Conservation (phyloP, 2,888 invertebrate genomes). For the Lacanobia wlatinum region DNA sequence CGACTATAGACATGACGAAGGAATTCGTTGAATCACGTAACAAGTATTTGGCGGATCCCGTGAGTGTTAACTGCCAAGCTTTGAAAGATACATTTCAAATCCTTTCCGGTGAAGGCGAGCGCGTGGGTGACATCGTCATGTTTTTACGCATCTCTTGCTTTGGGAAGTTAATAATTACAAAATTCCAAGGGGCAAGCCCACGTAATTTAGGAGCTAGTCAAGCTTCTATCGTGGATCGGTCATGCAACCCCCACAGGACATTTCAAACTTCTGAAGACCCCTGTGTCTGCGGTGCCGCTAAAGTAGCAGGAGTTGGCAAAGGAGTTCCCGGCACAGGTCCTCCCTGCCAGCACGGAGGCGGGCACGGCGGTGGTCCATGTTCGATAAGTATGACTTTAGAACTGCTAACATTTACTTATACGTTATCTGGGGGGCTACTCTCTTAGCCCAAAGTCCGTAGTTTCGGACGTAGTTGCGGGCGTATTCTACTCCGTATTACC, state of each 20-base stretch:
- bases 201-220: conserved; percentile 74
- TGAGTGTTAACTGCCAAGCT: conserved; percentile 89
- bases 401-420: neutral
- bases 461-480: too few species aligned
- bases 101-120: conserved; percentile 82
- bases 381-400: conserved; percentile 73
- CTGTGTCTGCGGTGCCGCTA: conserved; percentile 82
- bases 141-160: conserved; percentile 93
- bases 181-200: conserved; percentile 89
- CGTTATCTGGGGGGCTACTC: too few species aligned
- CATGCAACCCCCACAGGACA: conserved; percentile 80
- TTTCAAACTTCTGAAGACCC: conserved; percentile 80
- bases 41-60: conserved; percentile 85
- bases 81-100: conserved; percentile 92
- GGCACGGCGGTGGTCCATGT: conserved; percentile 70
- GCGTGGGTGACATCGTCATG: conserved; percentile 91
- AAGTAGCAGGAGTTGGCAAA: conserved; percentile 55
- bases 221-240: conserved; percentile 77
- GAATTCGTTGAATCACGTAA: conserved; percentile 91
- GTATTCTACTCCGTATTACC: too few species aligned
- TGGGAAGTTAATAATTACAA: conserved; percentile 92
- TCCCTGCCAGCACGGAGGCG: conserved; percentile 56
- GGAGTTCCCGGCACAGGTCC: conserved; percentile 53
- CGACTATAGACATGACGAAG: conserved; percentile 91
- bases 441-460: too few species aligned